Conservation (phyloP, 2,797 vertebrate species). For the Hyperoplus lanceolatus region DNA sequence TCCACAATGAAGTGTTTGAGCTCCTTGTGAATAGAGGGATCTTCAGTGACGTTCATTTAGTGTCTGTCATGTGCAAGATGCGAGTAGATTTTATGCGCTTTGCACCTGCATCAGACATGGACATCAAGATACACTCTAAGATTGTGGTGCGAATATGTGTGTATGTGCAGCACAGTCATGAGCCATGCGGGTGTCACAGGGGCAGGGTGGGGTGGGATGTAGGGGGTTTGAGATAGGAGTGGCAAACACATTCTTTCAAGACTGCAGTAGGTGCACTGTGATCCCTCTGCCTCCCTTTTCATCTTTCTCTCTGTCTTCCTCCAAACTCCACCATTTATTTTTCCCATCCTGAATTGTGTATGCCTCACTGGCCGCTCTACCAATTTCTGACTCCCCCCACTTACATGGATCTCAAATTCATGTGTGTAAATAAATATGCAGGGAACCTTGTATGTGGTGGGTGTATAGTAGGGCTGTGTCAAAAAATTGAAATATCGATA, state of each 20-base stretch:
- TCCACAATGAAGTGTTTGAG: slow-evolving; percentile 6
- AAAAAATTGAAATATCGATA: no score
- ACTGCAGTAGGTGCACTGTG: slow-evolving; percentile 67
- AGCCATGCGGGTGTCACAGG: slow-evolving; percentile 62
- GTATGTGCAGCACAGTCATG: slow-evolving; percentile 42
- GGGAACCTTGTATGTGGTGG: not conserved
- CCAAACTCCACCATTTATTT: not conserved
- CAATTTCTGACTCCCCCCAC: not conserved
- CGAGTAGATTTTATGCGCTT: slow-evolving; percentile 13
- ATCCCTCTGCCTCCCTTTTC: slow-evolving; percentile 35
- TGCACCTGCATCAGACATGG: slow-evolving; percentile 22
- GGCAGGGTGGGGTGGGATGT: slow-evolving; percentile 54
- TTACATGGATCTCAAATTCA: slow-evolving; percentile 3
- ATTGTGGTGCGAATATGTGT: slow-evolving; percentile 9
- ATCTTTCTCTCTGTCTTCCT: slow-evolving; percentile 31
- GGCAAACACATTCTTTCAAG: slow-evolving; percentile 61
- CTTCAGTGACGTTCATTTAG: slow-evolving; percentile 17
- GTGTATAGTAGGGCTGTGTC: slow-evolving; percentile 3
- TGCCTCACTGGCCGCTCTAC: slow-evolving; percentile 4
- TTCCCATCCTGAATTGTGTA: not conserved
- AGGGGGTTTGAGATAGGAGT: slow-evolving; percentile 54
- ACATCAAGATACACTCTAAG: slow-evolving; percentile 21
- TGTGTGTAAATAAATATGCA: not conserved
- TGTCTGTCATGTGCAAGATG: not conserved
- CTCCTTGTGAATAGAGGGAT: not conserved